Evolutionary conservation across 1,140 invertebrate genomes (phyloP), one percentile per base, ranked within the genome.

Genomic region (Polypedilum pembai): DNA sequence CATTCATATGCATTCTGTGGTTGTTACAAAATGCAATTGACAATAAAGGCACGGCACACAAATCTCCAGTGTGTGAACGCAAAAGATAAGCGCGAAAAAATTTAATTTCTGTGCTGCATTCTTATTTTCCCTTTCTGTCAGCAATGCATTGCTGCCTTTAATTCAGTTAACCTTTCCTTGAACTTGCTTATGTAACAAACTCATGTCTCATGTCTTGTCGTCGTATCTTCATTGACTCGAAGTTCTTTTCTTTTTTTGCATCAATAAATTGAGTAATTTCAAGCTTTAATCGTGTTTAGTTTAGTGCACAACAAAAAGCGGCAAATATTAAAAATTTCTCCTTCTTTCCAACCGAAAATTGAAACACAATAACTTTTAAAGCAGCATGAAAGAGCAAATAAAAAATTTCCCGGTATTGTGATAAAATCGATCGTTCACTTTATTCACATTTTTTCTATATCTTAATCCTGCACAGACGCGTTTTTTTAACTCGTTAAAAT

Each of bases 111-210:
- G 17, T 69, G n/a, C 63, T 20, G 15, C 18, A 18, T 69, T 18
- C 65, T 21, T 18, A 56, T 56, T 69, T 69, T 69, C 17, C 65
- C 24, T 33, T 33, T 33, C 24, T 33, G 24, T 33, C 24, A 33
- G 24, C 5, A 33, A 33, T 33, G n/a, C n/a, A n/a, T n/a, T n/a
- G n/a, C n/a, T 45, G n/a, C 8, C 17, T 69, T 69, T 69, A 69
- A 69, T 69, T 69, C 17, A 18, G 65, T 69, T 69, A 69, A 69
- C 65, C 65, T 69, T 69, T 69, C 65, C 65, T 69, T 69, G 65
- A 69, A 69, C 65, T 69, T 69, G 65, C 65, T 69, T 69, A 69
- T 69, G 65, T 69, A 69, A 69, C 65, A 18, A 18, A 69, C 17
- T 20, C 18, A 18, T 69, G 65, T 69, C 65, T 69, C 5, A 33